Base-by-base conservation (phyloP, 2,888 invertebrate species). In the Pheosia tremula region DNA sequence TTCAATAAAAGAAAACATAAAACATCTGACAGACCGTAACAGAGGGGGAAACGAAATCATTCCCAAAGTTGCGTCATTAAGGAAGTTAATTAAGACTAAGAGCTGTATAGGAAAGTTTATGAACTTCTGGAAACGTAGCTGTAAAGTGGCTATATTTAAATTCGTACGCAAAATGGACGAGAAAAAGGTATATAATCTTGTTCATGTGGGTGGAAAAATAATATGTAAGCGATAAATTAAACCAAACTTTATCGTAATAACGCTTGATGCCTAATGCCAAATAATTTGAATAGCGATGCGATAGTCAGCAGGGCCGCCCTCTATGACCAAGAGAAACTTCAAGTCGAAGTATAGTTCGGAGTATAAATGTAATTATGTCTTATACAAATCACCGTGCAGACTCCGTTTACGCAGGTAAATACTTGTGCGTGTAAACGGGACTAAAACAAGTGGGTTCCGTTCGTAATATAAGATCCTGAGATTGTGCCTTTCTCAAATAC, bases 21-120 rank as follows among this genome's bases (percentile, higher is more conserved):
- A 75, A 76, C 72, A 72, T 64, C 69, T 74, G 72, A 72, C 69
- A 77, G 67, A 61, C 61, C 61, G 55, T 69, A 68, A 72, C 67
- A 66, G 59, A 68, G 66, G 66, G 61, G 68, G 71, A 73, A 72
- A 74, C 63, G 68, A 64, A 72, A 76, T 67, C 74, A 71, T 67
- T 72, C 64, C 57, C 63, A 37, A 82, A 82, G 79, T 83, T 82
- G 75, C 66, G 74, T 81, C 82, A 83, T 83, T 81, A 83, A 74
- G 69, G 66, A 79, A 73, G 68, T 75, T 79, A 75, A 77, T 77
- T 75, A 74, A 74, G 73, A 74, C 74, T 74, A 79, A 81, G 78
- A 81, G 83, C 85, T 85, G 83, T 84, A 85, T 86, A 75, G 78
- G 75, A 75, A 85, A 86, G 76, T 84, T 84, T 70, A 67, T 56